A percentile compares a stretch with the other conserved stretches of the same genome.
phyloP scores from a whole-genome alignment of 2,113 vertebrate genomes.

The Sebastes fasciatus region DNA sequence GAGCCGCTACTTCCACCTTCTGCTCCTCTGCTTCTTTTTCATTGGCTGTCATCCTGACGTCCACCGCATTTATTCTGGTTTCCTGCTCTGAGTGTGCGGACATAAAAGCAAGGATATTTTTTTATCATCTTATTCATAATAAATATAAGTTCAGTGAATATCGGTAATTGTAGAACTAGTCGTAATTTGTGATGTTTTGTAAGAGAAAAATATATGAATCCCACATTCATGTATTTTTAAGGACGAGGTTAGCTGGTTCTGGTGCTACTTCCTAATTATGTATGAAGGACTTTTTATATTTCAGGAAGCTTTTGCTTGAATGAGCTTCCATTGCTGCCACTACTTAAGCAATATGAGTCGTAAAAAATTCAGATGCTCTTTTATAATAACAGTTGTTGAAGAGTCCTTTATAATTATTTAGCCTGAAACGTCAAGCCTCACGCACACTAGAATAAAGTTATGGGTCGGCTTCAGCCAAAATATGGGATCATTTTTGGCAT shows the following conservation, averaged over 20 bases:
- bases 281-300: conserved; percentile 2
- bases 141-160: background rate
- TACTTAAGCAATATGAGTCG: background rate
- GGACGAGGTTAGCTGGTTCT: background rate
- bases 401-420: background rate
- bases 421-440: background rate
- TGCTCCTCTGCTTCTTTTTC: conserved; percentile 11
- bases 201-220: background rate
- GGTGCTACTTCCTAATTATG: background rate
- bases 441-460: background rate
- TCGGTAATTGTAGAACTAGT: background rate
- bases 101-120: conserved; percentile 8
- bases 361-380: background rate
- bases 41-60: background rate
- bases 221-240: background rate
- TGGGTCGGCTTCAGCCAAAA: no score
- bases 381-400: background rate
- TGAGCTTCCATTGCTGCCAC: background rate
- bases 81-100: background rate
- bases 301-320: background rate
- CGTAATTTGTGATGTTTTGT: background rate
- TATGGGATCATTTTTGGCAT: background rate
- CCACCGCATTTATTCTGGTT: conserved; percentile 3
- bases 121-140: background rate
- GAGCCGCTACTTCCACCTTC: background rate